Conservation (phyloP, 92 coral and sea anemone genomes). For the Palythoa grandiflora region DNA sequence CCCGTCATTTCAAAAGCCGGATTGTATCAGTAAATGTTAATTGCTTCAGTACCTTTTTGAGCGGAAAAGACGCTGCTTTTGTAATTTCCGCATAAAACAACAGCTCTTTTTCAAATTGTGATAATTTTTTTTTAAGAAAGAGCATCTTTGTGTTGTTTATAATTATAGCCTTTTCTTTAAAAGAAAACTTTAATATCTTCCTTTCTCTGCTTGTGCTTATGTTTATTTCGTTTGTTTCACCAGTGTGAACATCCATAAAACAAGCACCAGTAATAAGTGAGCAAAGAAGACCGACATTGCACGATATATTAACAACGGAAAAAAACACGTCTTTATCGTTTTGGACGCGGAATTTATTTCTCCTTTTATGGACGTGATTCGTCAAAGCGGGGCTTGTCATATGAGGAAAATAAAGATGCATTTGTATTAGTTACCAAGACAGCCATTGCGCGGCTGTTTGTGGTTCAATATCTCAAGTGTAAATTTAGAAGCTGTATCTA, state of each 20-base stretch:
- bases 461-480: background rate
- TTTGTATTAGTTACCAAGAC: conserved; percentile 27
- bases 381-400: background rate
- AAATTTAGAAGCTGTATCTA: conserved; percentile 19
- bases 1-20: background rate
- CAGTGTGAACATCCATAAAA: no score
- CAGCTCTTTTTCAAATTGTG: background rate
- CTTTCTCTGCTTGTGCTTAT: no score
- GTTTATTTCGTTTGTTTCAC: no score
- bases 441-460: background rate
- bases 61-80: conserved; percentile 15
- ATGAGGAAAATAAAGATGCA: background rate
- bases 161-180: no score
- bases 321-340: background rate
- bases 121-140: background rate
- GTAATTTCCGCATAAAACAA: conserved; percentile 5
- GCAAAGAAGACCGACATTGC: no score
- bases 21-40: background rate
- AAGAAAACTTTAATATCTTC: no score
- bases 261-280: background rate
- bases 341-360: background rate
- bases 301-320: background rate
- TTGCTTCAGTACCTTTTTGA: background rate
- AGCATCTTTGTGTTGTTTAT: no score
- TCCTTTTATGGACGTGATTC: background rate